phyloP scores from a whole-genome alignment of 2,888 invertebrate genomes.

The Tridacna crocea region DNA sequence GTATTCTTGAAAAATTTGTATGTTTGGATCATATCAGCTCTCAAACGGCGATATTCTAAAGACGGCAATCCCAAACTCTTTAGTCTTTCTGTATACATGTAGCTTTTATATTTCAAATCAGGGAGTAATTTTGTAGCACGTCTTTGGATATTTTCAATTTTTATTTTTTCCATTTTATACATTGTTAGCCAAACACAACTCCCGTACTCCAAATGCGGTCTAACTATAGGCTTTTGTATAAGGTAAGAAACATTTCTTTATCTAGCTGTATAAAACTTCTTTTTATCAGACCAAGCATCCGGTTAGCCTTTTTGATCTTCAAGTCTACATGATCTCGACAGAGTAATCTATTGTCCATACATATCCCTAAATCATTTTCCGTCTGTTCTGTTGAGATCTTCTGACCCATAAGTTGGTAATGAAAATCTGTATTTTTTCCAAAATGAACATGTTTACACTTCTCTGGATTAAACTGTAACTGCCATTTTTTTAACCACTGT shows the following conservation, averaged over 20 bases:
- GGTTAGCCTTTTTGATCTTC: not conserved
- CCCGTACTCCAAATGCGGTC: conserved; percentile 8
- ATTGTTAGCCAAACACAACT: not conserved
- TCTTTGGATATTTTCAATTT: too few relatives aligned
- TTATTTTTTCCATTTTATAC: not conserved
- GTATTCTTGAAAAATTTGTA: too few relatives aligned
- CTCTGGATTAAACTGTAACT: not conserved
- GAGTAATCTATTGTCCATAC: not conserved
- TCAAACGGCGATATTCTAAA: too few relatives aligned
- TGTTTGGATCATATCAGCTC: too few relatives aligned
- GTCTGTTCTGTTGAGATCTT: not conserved
- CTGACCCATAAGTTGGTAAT: not conserved
- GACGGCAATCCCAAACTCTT: too few relatives aligned
- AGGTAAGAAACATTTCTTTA: not conserved
- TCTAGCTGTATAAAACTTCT: not conserved
- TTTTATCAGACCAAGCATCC: not conserved
- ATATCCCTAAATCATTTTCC: not conserved
- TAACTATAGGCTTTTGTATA: not conserved
- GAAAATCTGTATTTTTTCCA: not conserved
- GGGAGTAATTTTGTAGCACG: too few relatives aligned
- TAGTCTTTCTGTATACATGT: too few relatives aligned
- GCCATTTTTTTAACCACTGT: not conserved
- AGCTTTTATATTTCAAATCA: too few relatives aligned
- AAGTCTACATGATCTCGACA: not conserved
- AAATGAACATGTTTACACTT: not conserved